phyloP scores from a whole-genome alignment of 92 coral and sea anemone species.

The Metridium senile region DNA sequence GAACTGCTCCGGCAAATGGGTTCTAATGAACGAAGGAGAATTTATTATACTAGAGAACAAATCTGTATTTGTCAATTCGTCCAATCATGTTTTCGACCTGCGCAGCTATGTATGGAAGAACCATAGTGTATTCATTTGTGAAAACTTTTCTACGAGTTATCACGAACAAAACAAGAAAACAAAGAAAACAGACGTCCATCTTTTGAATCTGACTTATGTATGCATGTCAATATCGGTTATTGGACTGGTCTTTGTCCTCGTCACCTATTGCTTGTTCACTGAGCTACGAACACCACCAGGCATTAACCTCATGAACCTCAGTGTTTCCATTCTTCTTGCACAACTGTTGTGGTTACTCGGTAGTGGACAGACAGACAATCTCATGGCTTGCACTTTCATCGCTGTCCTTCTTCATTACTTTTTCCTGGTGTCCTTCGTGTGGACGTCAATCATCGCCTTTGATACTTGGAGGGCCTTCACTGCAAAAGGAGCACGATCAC shows the following conservation, averaged over 20 bases:
- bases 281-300: slow-evolving; percentile 73
- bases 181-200: not conserved
- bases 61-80: slow-evolving; percentile 35
- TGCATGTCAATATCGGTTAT: slow-evolving; percentile 39
- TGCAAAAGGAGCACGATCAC: not conserved
- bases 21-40: slow-evolving; percentile 16
- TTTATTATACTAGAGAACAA: slow-evolving; percentile 31
- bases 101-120: slow-evolving; percentile 9
- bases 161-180: no score
- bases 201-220: not conserved
- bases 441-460: slow-evolving; percentile 20
- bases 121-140: slow-evolving; percentile 42
- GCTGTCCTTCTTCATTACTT: slow-evolving; percentile 16
- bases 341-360: slow-evolving; percentile 49
- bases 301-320: slow-evolving; percentile 52
- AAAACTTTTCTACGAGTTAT: slow-evolving; percentile 9
- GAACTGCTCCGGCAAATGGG: slow-evolving; percentile 30
- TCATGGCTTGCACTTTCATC: slow-evolving; percentile 24
- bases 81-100: slow-evolving; percentile 6
- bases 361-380: slow-evolving; percentile 28
- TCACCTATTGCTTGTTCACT: slow-evolving; percentile 56
- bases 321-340: slow-evolving; percentile 31
- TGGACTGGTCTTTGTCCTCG: slow-evolving; percentile 33
- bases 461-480: slow-evolving; percentile 14
- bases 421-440: slow-evolving; percentile 15